Base-by-base conservation (phyloP, 2,113 vertebrate genomes). In the Desmodus rotundus region DNA sequence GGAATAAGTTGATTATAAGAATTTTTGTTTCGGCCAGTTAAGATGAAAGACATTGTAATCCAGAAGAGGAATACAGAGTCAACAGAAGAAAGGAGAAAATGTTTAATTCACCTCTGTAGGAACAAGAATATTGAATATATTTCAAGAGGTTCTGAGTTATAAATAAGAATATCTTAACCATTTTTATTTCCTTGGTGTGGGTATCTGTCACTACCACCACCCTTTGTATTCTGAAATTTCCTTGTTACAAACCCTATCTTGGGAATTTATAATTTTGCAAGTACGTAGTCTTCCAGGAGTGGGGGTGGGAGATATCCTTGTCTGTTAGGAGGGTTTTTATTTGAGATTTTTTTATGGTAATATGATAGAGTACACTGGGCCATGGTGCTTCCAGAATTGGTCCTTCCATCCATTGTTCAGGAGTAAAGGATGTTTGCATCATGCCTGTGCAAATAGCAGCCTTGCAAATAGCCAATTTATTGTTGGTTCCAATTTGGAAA, bases 401-500 rank as follows among this genome's bases (percentile, higher is more conserved):
- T 93, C 95, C 68, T 87, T 33, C 77, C 41, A 63, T 91, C 13
- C 58, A 81, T 47, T 20, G 1, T 36, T 52, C 31, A 77, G 61
- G 4, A 74, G 38, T 78, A 93, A 85, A 43, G 22, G 81, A 85
- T 82, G 52, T 52, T 83, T 93, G 63, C 90, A 86, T 96, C 91
- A 91, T 33, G 2, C 81, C 85, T 91, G 9, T 91, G 93, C 86
- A 93, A 97, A 96, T 36, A 89, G 88, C 33, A 67, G 20, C 58
- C 87, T 77, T 95, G n/a, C 87, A 86, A 97, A 96, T 95, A 96
- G 96, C 84, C 89, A 96, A 43, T 93, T 93, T 85, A 93, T 47
- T 93, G 88, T 96, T 95, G 41, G 11, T 95, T 98, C 72, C 97
- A 70, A 94, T 97, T 97, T 97, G 80, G 95, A 96, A 97, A 52